Evolutionary conservation across 2,888 invertebrate species (phyloP), one percentile per base, ranked within the genome.

Genomic region (Apantesis nais): DNA sequence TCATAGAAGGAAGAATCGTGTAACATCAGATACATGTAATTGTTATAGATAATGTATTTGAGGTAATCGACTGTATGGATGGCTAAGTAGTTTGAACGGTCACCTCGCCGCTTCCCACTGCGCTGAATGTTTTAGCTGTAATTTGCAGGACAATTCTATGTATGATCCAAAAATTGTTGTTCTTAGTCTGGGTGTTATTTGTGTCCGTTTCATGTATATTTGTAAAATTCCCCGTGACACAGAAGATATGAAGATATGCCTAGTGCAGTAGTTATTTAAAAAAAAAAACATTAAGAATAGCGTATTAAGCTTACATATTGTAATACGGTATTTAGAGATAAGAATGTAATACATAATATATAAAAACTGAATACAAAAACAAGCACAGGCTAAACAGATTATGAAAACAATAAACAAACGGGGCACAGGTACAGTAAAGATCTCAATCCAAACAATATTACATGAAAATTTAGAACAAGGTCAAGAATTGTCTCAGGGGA

Each of bases 401-500:
- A 61, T 55, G 25, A 70, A 55, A 39, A 61, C 52, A 66, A 70
- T 62, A 31, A 34, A 73, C 55, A 70, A 73, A 66, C 70, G 44
- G 48, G 63, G 66, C 67, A 64, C 19, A 71, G 5, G 44, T 64
- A 74, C 62, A 71, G 55, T n/a, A 37, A 79, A 74, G 74, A 73
- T 75, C 75, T 76, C 71, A 76, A 74, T 75, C 69, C 72, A 72
- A 29, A 73, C 64, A 78, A 80, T 81, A 82, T 86, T 81, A 87
- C 84, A 88, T 80, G 77, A 79, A 88, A 85, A 93, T 91, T 86
- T 87, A 86, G 92, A 93, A 93, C 93, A 92, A 91, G 93, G 93
- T 91, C 91, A 92, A 90, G 89, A 90, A 92, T 88, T 90, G 90
- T 93, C 90, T 91, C 90, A 92, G 88, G 87, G 85, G 85, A 87